Evolutionary conservation across 2,888 invertebrate genomes (phyloP).

Genomic region (Apodemia hepburni): DNA sequence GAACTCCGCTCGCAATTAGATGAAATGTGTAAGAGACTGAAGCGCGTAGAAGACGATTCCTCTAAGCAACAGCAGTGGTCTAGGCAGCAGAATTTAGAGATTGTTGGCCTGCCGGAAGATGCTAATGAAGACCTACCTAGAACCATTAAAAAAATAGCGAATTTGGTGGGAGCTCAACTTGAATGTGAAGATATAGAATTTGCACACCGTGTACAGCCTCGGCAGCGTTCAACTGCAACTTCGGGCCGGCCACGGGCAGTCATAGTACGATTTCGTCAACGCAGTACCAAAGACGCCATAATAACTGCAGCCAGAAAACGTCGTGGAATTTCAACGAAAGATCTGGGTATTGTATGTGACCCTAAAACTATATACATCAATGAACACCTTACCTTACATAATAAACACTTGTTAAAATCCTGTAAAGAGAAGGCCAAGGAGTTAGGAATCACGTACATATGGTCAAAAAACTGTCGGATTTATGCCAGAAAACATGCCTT

Average conservation of each 20-base stretch:
- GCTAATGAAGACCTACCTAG: neutral
- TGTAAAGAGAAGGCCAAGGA: neutral
- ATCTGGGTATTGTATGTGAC: conserved; percentile 19
- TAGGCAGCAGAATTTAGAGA: neutral
- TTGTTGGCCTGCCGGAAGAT: neutral
- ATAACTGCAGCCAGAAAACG: conserved; percentile 19
- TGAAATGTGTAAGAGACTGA: no score
- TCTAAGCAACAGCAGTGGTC: no score
- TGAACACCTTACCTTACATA: conserved; percentile 16
- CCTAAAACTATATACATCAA: conserved; percentile 11
- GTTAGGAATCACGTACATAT: neutral
- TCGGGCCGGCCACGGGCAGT: neutral
- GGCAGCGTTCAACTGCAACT: neutral
- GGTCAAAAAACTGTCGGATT: conserved; percentile 18
- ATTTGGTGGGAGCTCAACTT: neutral
- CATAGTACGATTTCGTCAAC: conserved; percentile 15
- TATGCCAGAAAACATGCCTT: neutral
- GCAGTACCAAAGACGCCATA: conserved; percentile 12
- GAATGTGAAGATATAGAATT: neutral
- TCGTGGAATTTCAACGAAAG: conserved; percentile 1
- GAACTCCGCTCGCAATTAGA: no score
- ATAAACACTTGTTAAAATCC: conserved; percentile 1
- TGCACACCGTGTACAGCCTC: neutral
- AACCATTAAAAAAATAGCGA: neutral
- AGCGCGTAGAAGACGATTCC: no score